Evolutionary conservation across 2,888 invertebrate genomes (phyloP).

Genomic region (Thecocarcelia acutangulata): DNA sequence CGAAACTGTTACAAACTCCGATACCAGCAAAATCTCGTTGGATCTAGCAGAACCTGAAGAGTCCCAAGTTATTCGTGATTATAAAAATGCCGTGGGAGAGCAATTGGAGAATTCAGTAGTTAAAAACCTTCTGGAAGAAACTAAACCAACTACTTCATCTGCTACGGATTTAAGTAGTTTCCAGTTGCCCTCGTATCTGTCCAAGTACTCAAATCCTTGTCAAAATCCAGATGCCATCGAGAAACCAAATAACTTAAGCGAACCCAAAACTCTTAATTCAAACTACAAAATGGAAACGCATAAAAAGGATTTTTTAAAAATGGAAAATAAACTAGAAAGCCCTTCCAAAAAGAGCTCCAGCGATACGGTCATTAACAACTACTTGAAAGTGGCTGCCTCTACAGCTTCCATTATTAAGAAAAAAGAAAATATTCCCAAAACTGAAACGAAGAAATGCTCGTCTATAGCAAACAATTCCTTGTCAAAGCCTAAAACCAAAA

Average conservation of each 20-base stretch:
- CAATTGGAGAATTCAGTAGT: conserved; percentile 73
- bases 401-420: conserved; percentile 75
- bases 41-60: conserved; percentile 71
- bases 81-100: conserved; percentile 76
- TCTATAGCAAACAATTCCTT: conserved; percentile 69
- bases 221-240: conserved; percentile 69
- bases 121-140: conserved; percentile 73
- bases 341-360: conserved; percentile 68
- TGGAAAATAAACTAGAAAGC: conserved; percentile 75
- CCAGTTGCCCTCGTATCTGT: conserved; percentile 75
- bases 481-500: conserved; percentile 46
- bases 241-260: conserved; percentile 79
- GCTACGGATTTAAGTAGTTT: conserved; percentile 73
- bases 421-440: conserved; percentile 74
- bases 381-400: conserved; percentile 76
- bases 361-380: conserved; percentile 80
- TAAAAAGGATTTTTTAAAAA: conserved; percentile 68
- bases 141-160: conserved; percentile 23
- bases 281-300: conserved; percentile 40
- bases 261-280: conserved; percentile 70
- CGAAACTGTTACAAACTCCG: conserved; percentile 11
- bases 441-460: conserved; percentile 46
- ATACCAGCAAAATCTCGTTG: conserved; percentile 38
- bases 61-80: conserved; percentile 78
- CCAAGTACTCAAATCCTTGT: conserved; percentile 73